Evolutionary conservation across 2,113 vertebrate species (phyloP).

Genomic region (Thinocorus orbignyianus): DNA sequence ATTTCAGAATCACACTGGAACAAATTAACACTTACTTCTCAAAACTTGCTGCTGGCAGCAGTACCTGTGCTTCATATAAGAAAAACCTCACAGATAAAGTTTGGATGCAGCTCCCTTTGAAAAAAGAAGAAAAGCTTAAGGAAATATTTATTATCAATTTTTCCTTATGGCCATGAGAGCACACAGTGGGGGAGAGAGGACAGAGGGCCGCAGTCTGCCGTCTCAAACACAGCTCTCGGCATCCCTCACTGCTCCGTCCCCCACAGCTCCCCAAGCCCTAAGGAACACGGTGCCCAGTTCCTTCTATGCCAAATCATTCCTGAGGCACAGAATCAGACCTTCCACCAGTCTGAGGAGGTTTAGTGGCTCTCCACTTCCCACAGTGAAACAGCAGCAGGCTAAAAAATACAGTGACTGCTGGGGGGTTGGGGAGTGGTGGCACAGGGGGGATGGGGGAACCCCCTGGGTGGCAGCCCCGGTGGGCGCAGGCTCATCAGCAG

Average conservation of each 20-base stretch:
- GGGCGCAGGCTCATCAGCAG: rapidly evolving
- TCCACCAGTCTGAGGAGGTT: rapidly evolving
- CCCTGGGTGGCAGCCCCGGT: too few relatives aligned
- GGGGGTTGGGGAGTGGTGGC: background rate
- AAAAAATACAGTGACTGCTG: rapidly evolving
- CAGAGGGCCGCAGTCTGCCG: too few relatives aligned
- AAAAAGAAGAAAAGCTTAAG: background rate
- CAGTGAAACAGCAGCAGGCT: background rate
- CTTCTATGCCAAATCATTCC: background rate
- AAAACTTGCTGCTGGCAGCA: background rate
- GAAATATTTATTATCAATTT: background rate
- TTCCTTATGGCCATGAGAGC: rapidly evolving
- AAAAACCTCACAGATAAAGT: background rate
- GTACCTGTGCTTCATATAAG: rapidly evolving
- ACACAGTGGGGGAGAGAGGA: background rate
- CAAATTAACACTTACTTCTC: background rate
- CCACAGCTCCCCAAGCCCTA: rapidly evolving
- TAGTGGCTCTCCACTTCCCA: background rate
- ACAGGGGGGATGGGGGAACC: too few relatives aligned
- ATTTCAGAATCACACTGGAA: rapidly evolving
- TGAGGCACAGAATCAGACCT: background rate
- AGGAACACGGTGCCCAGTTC: rapidly evolving
- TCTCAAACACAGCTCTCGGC: background rate
- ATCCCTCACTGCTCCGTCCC: background rate
- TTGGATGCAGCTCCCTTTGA: background rate